Conservation (phyloP, 53 echinoderm and acorn worm genomes). For the Holothuria scabra region DNA sequence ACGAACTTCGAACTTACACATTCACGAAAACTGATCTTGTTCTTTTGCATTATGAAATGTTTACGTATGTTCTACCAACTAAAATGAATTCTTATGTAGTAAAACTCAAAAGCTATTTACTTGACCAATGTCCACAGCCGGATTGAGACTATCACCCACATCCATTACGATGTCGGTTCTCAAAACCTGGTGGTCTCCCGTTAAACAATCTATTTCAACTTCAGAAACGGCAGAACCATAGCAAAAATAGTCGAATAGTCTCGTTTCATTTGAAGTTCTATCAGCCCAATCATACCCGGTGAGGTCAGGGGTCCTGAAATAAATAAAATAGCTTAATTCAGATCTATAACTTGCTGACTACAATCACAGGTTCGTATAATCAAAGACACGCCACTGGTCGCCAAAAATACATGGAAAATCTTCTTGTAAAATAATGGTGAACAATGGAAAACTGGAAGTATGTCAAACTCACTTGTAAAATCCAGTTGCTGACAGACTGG, state of each 20-base stretch:
- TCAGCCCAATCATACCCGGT: constrained; percentile 38
- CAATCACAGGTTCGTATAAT: too few relatives aligned
- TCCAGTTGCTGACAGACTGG: constrained; percentile 77
- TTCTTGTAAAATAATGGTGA: too few relatives aligned
- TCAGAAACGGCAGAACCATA: constrained; percentile 78
- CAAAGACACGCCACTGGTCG: too few relatives aligned
- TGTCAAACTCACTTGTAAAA: constrained; percentile 74
- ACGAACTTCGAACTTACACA: too few relatives aligned
- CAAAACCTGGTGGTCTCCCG: constrained; percentile 75
- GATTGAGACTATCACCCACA: constrained; percentile 85
- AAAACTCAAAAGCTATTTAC: constrained; percentile 22
- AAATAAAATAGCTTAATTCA: too few relatives aligned
- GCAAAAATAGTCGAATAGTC: constrained; percentile 68
- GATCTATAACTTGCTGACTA: too few relatives aligned
- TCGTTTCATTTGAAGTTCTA: constrained; percentile 34
- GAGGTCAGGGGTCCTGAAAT: neutral
- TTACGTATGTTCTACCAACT: too few relatives aligned
- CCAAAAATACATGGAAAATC: too few relatives aligned
- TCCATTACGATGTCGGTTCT: constrained; percentile 89
- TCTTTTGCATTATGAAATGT: too few relatives aligned
- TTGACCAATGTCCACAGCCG: constrained; percentile 94
- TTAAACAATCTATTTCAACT: constrained; percentile 88
- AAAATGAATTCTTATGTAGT: too few relatives aligned
- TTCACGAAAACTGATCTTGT: too few relatives aligned
- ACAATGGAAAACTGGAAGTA: neutral